Evolutionary conservation across 2,113 vertebrate species (phyloP), one percentile per base, ranked within the genome.

Genomic region (Brachypteracias leptosomus): DNA sequence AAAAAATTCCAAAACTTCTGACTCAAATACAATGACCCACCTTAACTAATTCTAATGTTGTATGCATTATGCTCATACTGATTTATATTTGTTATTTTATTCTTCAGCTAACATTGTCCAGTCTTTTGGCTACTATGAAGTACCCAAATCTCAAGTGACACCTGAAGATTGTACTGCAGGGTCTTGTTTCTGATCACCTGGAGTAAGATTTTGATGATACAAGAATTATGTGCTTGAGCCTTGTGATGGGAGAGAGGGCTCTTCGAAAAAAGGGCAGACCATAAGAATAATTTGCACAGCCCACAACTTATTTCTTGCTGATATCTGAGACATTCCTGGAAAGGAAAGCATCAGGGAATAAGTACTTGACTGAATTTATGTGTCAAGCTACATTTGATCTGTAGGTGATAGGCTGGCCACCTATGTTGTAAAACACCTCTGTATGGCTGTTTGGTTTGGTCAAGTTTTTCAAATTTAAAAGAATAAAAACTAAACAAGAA

Each of bases 401-500:
- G 90, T 73, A 96, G 82, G 92, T 83, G 92, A 95, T 54, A 97
- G 67, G 75, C 21, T 95, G 95, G 95, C 88, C 95, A 95, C 92
- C 83, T 94, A 90, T 63, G 88, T 35, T 91, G 93, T 95, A 95
- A 96, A 96, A 95, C 91, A 96, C 88, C 81, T 93, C 89, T 85
- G 40, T 85, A 93, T 52, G 47, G 59, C 81, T 94, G 78, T 79
- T 80, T 79, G 85, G 77, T 49, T 94, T 85, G 67, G 88, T 96
- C 85, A 94, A 93, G 82, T 91, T 95, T 93, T 97, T 88, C 63
- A 91, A 90, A 95, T 96, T 93, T 88, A 85, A 80, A 94, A 95
- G 81, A 89, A 93, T 89, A 96, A 96, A 93, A 95, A 79, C 77
- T 85, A 94, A 95, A 97, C 78, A 94, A 91, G 91, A 91, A 89